These are phyloP conservation scores for Candidula unifasciata DNA, from an alignment of 2,888 invertebrate species.

Conservation along the genomic window DNA sequence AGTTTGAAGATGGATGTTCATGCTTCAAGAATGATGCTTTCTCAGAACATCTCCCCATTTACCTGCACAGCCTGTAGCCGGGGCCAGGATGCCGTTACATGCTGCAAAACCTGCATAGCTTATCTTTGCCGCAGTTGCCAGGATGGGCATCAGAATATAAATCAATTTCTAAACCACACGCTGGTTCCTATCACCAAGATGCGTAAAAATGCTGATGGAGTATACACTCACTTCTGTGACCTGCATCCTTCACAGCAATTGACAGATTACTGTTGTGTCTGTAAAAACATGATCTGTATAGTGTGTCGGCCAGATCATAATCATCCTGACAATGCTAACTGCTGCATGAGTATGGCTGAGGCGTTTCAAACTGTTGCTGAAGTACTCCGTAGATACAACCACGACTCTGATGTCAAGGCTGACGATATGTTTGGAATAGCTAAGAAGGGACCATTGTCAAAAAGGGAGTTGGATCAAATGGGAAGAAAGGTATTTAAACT, in stretches of 20 bases:
- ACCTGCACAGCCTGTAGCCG: constrained; percentile 42
- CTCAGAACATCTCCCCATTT: constrained; percentile 32
- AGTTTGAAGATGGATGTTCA: constrained; percentile 30
- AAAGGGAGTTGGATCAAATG: constrained; percentile 19
- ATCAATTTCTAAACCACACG: constrained; percentile 37
- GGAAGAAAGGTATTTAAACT: constrained; percentile 11
- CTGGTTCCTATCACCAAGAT: constrained; percentile 43
- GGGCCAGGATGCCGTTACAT: constrained; percentile 31
- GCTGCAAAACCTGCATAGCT: constrained; percentile 35
- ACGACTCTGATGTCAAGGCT: constrained; percentile 33
- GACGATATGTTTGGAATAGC: constrained; percentile 31
- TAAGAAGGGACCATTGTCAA: constrained; percentile 12
- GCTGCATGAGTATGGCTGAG: background rate
- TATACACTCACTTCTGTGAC: constrained; percentile 32
- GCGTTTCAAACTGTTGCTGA: constrained; percentile 26
- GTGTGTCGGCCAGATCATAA: constrained; percentile 19
- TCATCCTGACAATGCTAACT: constrained; percentile 38
- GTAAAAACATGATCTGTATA: constrained; percentile 23
- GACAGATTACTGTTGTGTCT: constrained; percentile 41
- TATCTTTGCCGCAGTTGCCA: constrained; percentile 39
- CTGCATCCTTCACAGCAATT: constrained; percentile 10
- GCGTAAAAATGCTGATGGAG: constrained; percentile 12
- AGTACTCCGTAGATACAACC: constrained; percentile 43
- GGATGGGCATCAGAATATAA: constrained; percentile 39
- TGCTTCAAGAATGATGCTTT: constrained; percentile 23